A percentile compares a stretch with the other conserved stretches of the same genome.
These are phyloP conservation scores for Drosophila novamexicana DNA, from an alignment of 1,140 invertebrate species.

Conservation along the genomic window DNA sequence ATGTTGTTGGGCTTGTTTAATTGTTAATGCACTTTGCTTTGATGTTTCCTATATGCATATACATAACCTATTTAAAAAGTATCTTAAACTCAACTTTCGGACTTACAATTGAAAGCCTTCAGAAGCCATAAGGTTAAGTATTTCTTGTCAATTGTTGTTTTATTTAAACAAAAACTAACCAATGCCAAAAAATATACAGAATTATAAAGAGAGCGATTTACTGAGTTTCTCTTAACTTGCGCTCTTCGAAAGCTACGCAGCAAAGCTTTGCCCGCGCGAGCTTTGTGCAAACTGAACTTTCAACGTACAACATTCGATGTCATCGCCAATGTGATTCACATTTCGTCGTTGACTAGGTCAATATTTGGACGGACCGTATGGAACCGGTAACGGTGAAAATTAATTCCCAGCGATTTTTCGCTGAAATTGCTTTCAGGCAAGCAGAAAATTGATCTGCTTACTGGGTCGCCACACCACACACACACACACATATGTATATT, in stretches of 20 bases:
- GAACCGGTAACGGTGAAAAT: constrained; percentile 64
- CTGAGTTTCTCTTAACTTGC: constrained; percentile 9
- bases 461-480: constrained; percentile 9
- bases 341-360: constrained; percentile 76
- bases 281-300: constrained; percentile 13
- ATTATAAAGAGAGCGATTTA: constrained; percentile 13
- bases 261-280: constrained; percentile 4
- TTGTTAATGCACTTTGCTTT: constrained; percentile 6
- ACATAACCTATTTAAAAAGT: neutral
- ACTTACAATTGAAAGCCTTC: constrained; percentile 45
- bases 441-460: constrained; percentile 50
- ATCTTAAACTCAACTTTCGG: constrained; percentile 1
- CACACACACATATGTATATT: neutral
- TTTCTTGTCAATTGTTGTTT: constrained; percentile 35
- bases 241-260: constrained; percentile 8
- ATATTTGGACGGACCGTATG: constrained; percentile 49
- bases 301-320: constrained; percentile 20
- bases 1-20: neutral
- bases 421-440: constrained; percentile 32
- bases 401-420: constrained; percentile 56
- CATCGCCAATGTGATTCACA: constrained; percentile 37
- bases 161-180: constrained; percentile 40
- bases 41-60: constrained; percentile 1
- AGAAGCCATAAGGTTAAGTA: constrained; percentile 41
- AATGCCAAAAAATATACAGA: constrained; percentile 40